Evolutionary conservation across 2,888 invertebrate species (phyloP).

Genomic region (Diplazon laetatorius): DNA sequence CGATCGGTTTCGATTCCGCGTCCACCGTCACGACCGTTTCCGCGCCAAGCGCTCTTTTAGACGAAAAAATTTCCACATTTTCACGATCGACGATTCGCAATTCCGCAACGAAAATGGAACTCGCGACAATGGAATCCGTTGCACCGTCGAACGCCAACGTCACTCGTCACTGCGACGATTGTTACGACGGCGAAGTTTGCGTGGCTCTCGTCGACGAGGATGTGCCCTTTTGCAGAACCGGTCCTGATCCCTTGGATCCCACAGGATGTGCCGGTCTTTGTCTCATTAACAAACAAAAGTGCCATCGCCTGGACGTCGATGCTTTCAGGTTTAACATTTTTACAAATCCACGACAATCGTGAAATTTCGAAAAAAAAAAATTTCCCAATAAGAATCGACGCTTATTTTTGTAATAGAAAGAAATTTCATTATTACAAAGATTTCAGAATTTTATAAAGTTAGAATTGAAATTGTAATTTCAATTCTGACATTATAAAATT

Average conservation of each 20-base stretch:
- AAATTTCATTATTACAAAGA: too few relatives aligned
- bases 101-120: slow-evolving; percentile 51
- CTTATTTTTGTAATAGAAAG: not conserved
- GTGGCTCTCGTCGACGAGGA: slow-evolving; percentile 86
- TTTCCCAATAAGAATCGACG: not conserved
- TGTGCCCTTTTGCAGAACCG: slow-evolving; percentile 84
- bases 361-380: not conserved
- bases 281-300: slow-evolving; percentile 79
- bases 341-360: not conserved
- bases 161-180: slow-evolving; percentile 78
- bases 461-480: too few relatives aligned
- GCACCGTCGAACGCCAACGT: slow-evolving; percentile 46
- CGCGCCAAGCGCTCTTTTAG: slow-evolving; percentile 44
- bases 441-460: too few relatives aligned
- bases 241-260: slow-evolving; percentile 84
- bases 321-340: slow-evolving; percentile 81
- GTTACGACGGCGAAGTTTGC: slow-evolving; percentile 84
- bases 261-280: slow-evolving; percentile 84
- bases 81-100: slow-evolving; percentile 31
- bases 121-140: slow-evolving; percentile 34
- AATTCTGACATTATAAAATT: too few relatives aligned
- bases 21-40: slow-evolving; percentile 41
- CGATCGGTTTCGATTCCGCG: slow-evolving; percentile 39
- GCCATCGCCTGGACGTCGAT: slow-evolving; percentile 81
- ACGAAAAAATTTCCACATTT: slow-evolving; percentile 39